Base-by-base conservation (phyloP, 2,888 invertebrate species). In the Resseliella maxima region DNA sequence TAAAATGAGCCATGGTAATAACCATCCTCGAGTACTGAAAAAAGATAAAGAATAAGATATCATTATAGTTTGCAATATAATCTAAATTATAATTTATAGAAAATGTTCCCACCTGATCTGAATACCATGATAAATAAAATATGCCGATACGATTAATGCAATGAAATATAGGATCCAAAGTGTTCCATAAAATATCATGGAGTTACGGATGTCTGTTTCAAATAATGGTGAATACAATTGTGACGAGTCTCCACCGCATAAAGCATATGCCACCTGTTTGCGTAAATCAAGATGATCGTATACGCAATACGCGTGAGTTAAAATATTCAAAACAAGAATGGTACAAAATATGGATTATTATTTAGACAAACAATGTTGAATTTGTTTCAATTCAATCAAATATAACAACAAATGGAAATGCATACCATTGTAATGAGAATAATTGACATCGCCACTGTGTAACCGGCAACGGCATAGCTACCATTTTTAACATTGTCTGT, bases 181-280 rank as follows among this genome's bases (percentile, higher is more conserved):
- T 1, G 89, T 92, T 59, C 96, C 97, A 88, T 94, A 93, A 21
- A 94, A 91, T 90, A 94, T 94, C 92, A 96, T 94, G 12, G 96
- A 90, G 1, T 92, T 91, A 89, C 95, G 92, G 10, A 96, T 93
- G 91, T 97, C 97, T 45, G 97, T 94, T 91, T 98, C 97, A 91
- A 97, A 98, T 46, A 97, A 92, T 0, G 97, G 97, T 89, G 95
- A 96, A 92, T 97, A 97, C 3, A 97, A 92, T 90, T 97, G 97
- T 0, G 96, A 94, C 0, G 97, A 97, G 89, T 97, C 97, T 31
- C 97, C 97, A n/a, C 97, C 97, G 88, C 91, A 90, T 92, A 97
- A 93, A 91, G 96, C 95, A 90, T 97, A 97, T 0, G 91, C 91
- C 87, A 96, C 94, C 90, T 90, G 46, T 21, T 85, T 31, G 27